phyloP scores from a whole-genome alignment of 2,888 invertebrate genomes.

The Diarsia rubi region DNA sequence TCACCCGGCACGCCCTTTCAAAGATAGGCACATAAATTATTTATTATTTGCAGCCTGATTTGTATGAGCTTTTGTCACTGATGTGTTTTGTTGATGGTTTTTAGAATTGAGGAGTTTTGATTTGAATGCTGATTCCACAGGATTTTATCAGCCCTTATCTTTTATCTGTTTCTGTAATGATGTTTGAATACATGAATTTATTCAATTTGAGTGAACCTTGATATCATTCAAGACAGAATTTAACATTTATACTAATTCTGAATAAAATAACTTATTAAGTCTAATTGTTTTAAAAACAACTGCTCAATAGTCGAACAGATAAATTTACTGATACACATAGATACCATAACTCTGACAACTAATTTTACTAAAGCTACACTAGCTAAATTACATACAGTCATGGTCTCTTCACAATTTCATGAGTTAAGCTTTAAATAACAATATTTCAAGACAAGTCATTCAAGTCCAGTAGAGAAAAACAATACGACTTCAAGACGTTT shows the following conservation, averaged over 20 bases:
- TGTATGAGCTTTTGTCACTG: conserved; percentile 61
- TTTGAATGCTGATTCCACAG: neutral
- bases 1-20: conserved; percentile 75
- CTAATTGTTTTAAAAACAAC: neutral
- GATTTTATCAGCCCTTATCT: neutral
- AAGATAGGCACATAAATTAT: conserved; percentile 75
- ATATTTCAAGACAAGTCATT: neutral
- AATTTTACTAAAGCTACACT: neutral
- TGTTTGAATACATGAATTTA: neutral
- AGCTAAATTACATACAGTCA: neutral
- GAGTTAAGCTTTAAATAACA: neutral
- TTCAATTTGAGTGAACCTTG: neutral
- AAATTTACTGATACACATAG: too few relatives aligned
- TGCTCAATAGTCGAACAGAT: neutral
- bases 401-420: neutral
- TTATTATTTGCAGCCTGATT: conserved; percentile 72
- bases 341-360: neutral
- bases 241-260: neutral
- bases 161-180: neutral
- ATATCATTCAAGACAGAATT: neutral
- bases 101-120: conserved; percentile 21
- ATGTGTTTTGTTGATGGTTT: conserved; percentile 57
- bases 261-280: neutral
- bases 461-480: neutral
- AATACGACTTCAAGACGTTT: neutral